phyloP scores from a whole-genome alignment of 1,140 invertebrate genomes.

The Metopolophium dirhodum region DNA sequence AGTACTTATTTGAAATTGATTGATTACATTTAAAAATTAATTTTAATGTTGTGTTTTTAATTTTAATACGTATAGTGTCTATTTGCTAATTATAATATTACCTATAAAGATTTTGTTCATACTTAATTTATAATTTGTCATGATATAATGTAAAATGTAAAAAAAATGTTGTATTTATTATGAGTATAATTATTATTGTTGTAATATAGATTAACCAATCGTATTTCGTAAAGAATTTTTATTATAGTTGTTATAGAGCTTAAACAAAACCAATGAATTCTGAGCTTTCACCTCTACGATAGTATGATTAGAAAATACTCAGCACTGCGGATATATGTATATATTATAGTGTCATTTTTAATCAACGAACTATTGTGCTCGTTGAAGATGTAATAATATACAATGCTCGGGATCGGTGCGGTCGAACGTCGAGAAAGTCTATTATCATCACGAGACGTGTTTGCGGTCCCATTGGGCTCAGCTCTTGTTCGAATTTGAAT shows the following conservation, averaged over 20 bases:
- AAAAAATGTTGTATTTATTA: not conserved
- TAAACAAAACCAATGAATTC: not conserved
- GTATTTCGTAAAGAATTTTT: not conserved
- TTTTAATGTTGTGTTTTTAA: not conserved
- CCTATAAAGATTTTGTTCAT: not conserved
- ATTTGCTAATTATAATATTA: not conserved
- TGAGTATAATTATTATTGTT: not conserved
- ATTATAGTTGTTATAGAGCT: not conserved
- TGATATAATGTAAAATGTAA: not conserved
- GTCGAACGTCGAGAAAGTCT: conserved; percentile 48
- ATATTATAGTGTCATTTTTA: conserved; percentile 24
- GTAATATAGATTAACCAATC: not conserved
- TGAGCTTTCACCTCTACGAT: not conserved
- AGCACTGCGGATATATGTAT: not conserved
- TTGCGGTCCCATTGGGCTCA: conserved; percentile 36
- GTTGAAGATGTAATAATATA: conserved; percentile 36
- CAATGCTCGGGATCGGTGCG: conserved; percentile 31
- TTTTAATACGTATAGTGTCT: not conserved
- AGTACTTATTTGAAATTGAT: not conserved
- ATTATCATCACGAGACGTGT: conserved; percentile 50
- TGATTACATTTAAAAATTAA: not conserved
- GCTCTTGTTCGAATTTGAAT: conserved; percentile 55
- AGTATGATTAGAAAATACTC: conserved; percentile 25
- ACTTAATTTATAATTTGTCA: not conserved
- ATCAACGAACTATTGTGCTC: conserved; percentile 37